Conservation (phyloP, 2,797 vertebrate genomes). For the Melanotaenia maccullochi region DNA sequence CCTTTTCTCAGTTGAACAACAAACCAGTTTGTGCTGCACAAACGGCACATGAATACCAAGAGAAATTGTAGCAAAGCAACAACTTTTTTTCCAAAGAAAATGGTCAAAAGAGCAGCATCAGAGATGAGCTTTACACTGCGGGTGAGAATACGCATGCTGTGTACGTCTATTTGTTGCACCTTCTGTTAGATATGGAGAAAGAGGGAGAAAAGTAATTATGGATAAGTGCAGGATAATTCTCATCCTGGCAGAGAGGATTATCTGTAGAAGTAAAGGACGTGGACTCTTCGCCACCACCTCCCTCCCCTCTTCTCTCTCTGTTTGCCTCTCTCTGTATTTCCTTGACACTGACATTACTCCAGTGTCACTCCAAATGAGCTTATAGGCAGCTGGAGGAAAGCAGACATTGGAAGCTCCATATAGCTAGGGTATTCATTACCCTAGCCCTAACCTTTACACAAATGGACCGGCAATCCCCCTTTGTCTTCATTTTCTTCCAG, state of each 20-base stretch:
- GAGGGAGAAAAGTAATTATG: constrained; percentile 76
- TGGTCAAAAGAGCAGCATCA: not conserved
- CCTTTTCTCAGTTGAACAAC: not conserved
- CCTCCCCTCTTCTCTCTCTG: constrained; percentile 35
- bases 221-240: constrained; percentile 82
- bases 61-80: not conserved
- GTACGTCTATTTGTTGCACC: constrained; percentile 58
- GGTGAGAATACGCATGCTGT: constrained; percentile 37
- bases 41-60: not conserved
- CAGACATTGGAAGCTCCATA: constrained; percentile 77
- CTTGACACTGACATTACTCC: constrained; percentile 82
- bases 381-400: constrained; percentile 81
- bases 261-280: constrained; percentile 73
- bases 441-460: constrained; percentile 86
- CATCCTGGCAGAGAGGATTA: constrained; percentile 78
- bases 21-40: not conserved
- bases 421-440: constrained; percentile 83
- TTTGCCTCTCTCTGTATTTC: constrained; percentile 70
- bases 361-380: constrained; percentile 85
- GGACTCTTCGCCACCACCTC: constrained; percentile 61
- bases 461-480: constrained; percentile 80
- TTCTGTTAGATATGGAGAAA: constrained; percentile 57
- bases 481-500: constrained; percentile 81
- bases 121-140: constrained; percentile 13
- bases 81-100: not conserved